Conservation (phyloP, 2,113 vertebrate genomes). For the Protobothrops mucrosquamatus region DNA sequence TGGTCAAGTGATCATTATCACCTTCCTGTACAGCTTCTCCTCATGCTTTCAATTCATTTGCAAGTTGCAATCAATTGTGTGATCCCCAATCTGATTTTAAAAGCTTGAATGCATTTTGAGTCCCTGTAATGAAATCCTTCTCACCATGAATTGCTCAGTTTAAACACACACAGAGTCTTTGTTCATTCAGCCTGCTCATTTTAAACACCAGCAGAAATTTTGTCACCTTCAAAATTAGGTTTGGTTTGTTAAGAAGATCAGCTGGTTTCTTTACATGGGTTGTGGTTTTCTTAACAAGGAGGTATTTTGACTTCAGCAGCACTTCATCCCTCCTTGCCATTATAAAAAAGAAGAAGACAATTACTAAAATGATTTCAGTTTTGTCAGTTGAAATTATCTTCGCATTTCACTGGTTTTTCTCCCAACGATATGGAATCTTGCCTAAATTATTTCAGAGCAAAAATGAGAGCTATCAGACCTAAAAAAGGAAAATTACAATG, state of each 20-base stretch:
- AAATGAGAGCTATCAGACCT: constrained; percentile 20
- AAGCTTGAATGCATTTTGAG: constrained; percentile 23
- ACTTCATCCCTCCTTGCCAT: neutral
- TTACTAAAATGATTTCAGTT: neutral
- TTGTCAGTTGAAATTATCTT: neutral
- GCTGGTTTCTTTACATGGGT: constrained; percentile 3
- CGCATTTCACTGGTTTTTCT: neutral
- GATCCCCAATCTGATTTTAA: constrained; percentile 20
- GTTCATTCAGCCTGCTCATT: constrained; percentile 8
- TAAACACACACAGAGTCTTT: neutral
- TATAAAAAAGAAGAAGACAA: neutral
- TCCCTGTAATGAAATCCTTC: constrained; percentile 22
- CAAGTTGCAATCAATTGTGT: constrained; percentile 29
- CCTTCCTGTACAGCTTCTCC: constrained; percentile 4
- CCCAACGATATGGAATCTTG: neutral
- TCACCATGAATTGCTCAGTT: neutral
- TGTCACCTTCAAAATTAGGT: constrained; percentile 26
- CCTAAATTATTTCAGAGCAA: neutral
- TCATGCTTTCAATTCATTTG: constrained; percentile 35
- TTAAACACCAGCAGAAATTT: constrained; percentile 20
- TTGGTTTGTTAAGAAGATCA: constrained; percentile 4
- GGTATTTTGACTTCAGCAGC: neutral
- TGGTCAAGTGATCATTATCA: constrained; percentile 29
- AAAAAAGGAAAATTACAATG: constrained; percentile 12
- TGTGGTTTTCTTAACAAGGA: constrained; percentile 8